These are phyloP conservation scores for Heterodera schachtii DNA, from an alignment of 1,140 invertebrate genomes.

Conservation along the genomic window DNA sequence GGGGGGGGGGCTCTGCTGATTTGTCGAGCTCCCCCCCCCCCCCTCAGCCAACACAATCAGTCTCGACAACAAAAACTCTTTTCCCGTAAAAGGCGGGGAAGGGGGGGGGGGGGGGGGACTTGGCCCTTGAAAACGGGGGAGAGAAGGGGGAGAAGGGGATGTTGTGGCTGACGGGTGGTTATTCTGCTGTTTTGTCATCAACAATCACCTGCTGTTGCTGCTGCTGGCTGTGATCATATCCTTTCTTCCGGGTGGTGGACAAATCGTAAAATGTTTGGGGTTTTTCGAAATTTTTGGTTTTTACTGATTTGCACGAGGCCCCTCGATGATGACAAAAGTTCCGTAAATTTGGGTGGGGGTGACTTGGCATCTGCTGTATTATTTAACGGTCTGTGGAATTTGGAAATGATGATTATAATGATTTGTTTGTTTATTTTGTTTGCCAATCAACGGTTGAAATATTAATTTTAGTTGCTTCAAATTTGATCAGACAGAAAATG, in stretches of 20 bases:
- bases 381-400: too few relatives aligned
- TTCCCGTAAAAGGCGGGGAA: neutral
- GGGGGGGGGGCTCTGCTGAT: neutral
- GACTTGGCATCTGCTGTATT: neutral
- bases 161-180: neutral
- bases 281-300: neutral
- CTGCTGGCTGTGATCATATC: neutral
- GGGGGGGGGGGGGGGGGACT: neutral
- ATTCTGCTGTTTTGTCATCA: neutral
- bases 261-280: neutral
- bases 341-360: too few relatives aligned
- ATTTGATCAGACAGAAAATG: too few relatives aligned
- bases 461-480: too few relatives aligned
- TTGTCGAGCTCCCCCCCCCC: neutral
- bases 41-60: neutral
- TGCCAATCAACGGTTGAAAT: too few relatives aligned
- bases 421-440: too few relatives aligned
- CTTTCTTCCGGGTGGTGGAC: neutral
- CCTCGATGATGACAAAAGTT: too few relatives aligned
- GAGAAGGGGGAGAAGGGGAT: neutral
- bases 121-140: neutral
- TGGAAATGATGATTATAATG: too few relatives aligned
- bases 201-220: neutral
- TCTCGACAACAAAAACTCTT: neutral
- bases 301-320: neutral